Evolutionary conservation across 2,113 vertebrate genomes (phyloP).

Genomic region (Isichthys henryi): DNA sequence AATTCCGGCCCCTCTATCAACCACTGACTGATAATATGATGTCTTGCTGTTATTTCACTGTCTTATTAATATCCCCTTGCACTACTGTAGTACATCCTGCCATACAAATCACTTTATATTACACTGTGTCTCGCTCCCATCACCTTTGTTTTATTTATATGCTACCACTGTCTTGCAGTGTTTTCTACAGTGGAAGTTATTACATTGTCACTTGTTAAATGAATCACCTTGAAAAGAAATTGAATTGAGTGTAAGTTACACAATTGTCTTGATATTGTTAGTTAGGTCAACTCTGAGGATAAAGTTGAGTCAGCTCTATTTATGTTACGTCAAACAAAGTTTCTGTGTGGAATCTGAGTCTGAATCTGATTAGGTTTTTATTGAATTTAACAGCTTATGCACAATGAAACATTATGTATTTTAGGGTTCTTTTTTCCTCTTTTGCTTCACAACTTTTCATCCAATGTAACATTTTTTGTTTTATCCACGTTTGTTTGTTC

Average conservation of each 20-base stretch:
- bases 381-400: not conserved
- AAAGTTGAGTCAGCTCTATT: not conserved
- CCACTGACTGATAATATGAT: not conserved
- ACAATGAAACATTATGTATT: not conserved
- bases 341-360: not conserved
- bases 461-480: not conserved
- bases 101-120: not conserved
- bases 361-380: not conserved
- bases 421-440: not conserved
- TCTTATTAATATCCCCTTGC: not conserved
- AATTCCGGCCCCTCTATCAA: not conserved
- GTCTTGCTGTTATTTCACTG: not conserved
- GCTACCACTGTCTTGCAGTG: not conserved
- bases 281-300: not conserved
- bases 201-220: conserved; percentile 1
- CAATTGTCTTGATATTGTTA: not conserved
- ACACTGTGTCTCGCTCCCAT: not conserved
- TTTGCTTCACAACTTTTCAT: not conserved
- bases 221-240: not conserved
- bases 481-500: not conserved
- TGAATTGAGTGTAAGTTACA: not conserved
- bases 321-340: not conserved
- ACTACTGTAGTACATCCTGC: not conserved
- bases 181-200: not conserved
- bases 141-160: not conserved